Percentiles rank a stretch among this genome's conserved stretches.
These are phyloP conservation scores for Thymelicus acteon DNA, from an alignment of 2,888 invertebrate genomes.

Conservation along the genomic window DNA sequence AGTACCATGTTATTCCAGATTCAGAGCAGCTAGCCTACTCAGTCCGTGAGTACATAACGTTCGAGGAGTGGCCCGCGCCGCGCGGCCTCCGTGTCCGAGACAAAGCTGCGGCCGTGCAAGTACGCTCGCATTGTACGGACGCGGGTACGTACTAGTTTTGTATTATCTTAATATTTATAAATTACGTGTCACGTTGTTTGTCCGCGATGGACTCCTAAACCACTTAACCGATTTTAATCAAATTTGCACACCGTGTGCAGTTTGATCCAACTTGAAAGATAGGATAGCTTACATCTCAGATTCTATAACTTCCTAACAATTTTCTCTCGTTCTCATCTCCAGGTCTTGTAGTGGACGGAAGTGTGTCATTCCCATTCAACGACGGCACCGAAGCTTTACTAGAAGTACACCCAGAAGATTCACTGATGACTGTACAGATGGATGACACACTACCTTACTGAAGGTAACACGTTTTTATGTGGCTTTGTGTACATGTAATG, in stretches of 20 bases:
- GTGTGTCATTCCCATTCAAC: constrained; percentile 96
- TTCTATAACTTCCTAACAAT: not conserved
- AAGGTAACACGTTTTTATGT: constrained; percentile 18
- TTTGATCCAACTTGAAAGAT: too few relatives aligned
- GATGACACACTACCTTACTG: constrained; percentile 67
- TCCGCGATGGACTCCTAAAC: too few relatives aligned
- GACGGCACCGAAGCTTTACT: constrained; percentile 95
- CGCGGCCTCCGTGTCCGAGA: constrained; percentile 90
- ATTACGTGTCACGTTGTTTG: too few relatives aligned
- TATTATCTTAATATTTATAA: too few relatives aligned
- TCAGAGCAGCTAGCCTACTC: constrained; percentile 94
- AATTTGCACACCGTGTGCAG: too few relatives aligned
- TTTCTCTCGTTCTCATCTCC: constrained; percentile 36
- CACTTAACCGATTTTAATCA: too few relatives aligned
- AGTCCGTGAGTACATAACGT: constrained; percentile 96
- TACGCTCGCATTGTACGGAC: constrained; percentile 92
- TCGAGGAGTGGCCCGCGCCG: constrained; percentile 93
- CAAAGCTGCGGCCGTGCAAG: constrained; percentile 89
- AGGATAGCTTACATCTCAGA: too few relatives aligned
- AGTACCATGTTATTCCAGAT: constrained; percentile 67
- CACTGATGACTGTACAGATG: constrained; percentile 89
- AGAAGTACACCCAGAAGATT: constrained; percentile 94
- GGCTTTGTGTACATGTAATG: too few relatives aligned
- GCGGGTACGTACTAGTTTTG: constrained; percentile 51
- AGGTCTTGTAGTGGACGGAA: constrained; percentile 97